These are phyloP conservation scores for Zoanthus sociatus DNA, from an alignment of 92 coral and sea anemone species.

Conservation along the genomic window DNA sequence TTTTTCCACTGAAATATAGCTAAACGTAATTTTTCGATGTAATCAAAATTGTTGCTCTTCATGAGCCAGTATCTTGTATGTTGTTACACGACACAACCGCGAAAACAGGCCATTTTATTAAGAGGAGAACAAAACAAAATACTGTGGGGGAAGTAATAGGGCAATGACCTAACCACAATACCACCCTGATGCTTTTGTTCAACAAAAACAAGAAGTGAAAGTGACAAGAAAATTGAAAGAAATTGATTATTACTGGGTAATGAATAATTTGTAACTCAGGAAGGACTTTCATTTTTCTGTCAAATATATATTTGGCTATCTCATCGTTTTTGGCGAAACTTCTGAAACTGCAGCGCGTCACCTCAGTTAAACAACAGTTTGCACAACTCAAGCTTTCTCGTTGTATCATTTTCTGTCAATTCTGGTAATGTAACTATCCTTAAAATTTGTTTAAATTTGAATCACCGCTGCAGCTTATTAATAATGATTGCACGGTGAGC, in stretches of 20 bases:
- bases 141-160: too few relatives aligned
- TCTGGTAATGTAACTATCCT: not conserved
- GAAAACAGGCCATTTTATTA: too few relatives aligned
- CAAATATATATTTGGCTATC: not conserved
- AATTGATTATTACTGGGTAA: not conserved
- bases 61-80: too few relatives aligned
- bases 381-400: not conserved
- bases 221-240: too few relatives aligned
- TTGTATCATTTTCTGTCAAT: not conserved
- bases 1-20: too few relatives aligned
- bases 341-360: not conserved
- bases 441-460: slow-evolving; percentile 1
- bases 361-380: not conserved
- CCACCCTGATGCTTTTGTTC: not conserved
- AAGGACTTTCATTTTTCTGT: not conserved
- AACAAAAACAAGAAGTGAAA: not conserved
- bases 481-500: too few relatives aligned
- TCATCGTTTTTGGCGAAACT: not conserved
- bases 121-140: too few relatives aligned
- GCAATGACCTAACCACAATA: too few relatives aligned
- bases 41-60: too few relatives aligned
- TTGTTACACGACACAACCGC: too few relatives aligned
- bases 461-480: too few relatives aligned
- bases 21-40: too few relatives aligned
- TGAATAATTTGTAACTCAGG: slow-evolving; percentile 7